These are phyloP conservation scores for Rhinogobio ventralis DNA, from an alignment of 2,797 vertebrate species.

Conservation along the genomic window DNA sequence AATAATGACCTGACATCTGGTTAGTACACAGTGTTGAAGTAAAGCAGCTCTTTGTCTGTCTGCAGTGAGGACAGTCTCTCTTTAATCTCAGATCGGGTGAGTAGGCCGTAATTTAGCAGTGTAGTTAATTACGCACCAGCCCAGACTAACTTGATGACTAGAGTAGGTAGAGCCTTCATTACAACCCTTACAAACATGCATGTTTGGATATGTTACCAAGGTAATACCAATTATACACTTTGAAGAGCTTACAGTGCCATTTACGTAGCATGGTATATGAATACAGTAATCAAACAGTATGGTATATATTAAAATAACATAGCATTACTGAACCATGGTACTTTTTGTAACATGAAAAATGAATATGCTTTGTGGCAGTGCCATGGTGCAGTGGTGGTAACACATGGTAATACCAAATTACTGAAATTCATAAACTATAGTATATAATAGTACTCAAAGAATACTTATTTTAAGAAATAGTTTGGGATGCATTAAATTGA, in stretches of 20 bases:
- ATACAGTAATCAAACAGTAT: slow-evolving; percentile 7
- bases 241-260: neutral
- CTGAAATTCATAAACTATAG: neutral
- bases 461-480: no score
- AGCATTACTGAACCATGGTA: neutral
- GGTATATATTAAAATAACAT: neutral
- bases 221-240: slow-evolving; percentile 6
- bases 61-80: slow-evolving; percentile 42
- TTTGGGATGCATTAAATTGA: neutral
- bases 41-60: slow-evolving; percentile 3
- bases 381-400: neutral
- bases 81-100: slow-evolving; percentile 81
- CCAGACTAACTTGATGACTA: slow-evolving; percentile 57
- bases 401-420: neutral
- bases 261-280: neutral
- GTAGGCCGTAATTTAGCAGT: slow-evolving; percentile 86
- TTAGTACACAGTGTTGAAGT: neutral
- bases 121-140: slow-evolving; percentile 72
- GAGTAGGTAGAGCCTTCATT: slow-evolving; percentile 59
- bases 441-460: neutral
- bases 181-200: slow-evolving; percentile 65
- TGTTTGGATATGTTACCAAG: slow-evolving; percentile 82
- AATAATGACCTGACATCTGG: neutral
- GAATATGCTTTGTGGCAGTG: neutral
- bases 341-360: neutral